Base-by-base conservation (phyloP, 2,113 vertebrate species). In the Notechis scutatus region DNA sequence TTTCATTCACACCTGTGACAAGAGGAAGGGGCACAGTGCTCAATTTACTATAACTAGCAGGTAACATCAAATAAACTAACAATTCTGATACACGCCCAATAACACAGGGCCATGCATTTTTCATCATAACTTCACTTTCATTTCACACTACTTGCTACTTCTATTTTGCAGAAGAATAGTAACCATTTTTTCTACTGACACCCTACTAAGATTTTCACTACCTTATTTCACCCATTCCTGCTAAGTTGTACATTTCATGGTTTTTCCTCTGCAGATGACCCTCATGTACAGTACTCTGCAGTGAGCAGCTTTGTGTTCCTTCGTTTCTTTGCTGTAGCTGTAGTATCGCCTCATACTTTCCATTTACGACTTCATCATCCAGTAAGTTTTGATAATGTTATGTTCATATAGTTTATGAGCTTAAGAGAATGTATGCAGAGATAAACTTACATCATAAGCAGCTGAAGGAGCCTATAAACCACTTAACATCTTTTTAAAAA, bases 241-340 rank as follows among this genome's bases (percentile, higher is more conserved):
- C 94, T 96, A 47, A 91, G 95, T 96, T 97, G 24, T 97, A 96
- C 97, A 97, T 97, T 93, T 97, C 97, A 96, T 96, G 96, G 87
- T 97, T 97, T 97, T 96, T 97, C 89, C 89, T 96, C 96, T 96
- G 93, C 98, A 99, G 99, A 98, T 95, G 99, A 99, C 96, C 99
- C 99, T 94, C 99, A 99, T 96, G 99, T 99, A 96, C 98, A 99
- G 97, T 99, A 99, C 97, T 99, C 99, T 29, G 99, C 99, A 85
- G 99, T 99, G 95, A 99, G 99, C 98, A 99, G 99, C 98, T 99
- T 99, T 97, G 98, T 99, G 96, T 99, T 99, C 96, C 98, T 99
- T 97, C 98, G 99, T 94, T 99, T 99, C 98, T 99, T 99, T 96
- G 99, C 99, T 85, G 99, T 99, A 93, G 99, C 99, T 85, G 98